These are phyloP conservation scores for Liasis olivaceus DNA, from an alignment of 2,797 vertebrate species.

Conservation along the genomic window DNA sequence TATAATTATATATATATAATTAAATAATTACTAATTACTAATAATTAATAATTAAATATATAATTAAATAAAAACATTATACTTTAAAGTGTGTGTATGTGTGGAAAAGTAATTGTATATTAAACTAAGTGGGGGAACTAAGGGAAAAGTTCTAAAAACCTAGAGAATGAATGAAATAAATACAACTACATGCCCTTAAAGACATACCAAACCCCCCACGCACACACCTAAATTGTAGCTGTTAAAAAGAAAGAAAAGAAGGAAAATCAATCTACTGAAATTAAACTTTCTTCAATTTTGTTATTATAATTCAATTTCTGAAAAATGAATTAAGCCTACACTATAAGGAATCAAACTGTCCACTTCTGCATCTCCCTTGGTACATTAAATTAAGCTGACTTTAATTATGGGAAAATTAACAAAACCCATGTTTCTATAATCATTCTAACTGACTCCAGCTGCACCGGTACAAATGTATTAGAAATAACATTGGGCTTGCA, in stretches of 20 bases:
- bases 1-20: neutral
- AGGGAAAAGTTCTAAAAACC: neutral
- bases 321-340: neutral
- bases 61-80: neutral
- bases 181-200: neutral
- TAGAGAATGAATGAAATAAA: neutral
- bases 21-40: too few species aligned
- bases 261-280: neutral
- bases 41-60: neutral
- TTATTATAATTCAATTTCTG: neutral
- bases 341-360: neutral
- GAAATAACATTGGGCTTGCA: neutral
- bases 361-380: neutral
- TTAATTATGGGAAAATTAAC: neutral
- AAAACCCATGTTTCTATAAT: neutral
- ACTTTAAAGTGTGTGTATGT: neutral
- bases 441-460: neutral
- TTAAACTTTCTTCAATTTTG: neutral
- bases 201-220: neutral
- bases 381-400: neutral
- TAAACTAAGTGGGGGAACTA: neutral
- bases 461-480: neutral
- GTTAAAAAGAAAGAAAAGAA: neutral
- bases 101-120: neutral
- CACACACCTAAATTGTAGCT: neutral